Conservation (phyloP, 2,113 vertebrate species). For the Neolamprologus ventralis region DNA sequence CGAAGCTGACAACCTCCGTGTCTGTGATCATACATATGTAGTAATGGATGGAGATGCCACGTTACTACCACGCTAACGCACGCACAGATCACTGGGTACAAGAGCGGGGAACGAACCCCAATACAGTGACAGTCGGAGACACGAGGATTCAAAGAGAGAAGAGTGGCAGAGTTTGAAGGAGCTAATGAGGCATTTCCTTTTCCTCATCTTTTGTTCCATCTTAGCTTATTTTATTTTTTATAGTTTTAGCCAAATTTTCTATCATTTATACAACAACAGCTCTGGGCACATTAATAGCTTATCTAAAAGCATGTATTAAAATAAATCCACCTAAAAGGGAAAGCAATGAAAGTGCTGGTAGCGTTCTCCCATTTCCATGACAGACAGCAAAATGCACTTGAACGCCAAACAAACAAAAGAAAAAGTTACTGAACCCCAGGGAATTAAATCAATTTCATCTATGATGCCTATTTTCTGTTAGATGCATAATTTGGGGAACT, state of each 20-base stretch:
- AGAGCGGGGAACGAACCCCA: background rate
- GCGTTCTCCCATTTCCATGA: background rate
- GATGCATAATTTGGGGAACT: background rate
- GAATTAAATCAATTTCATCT: background rate
- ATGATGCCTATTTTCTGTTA: background rate
- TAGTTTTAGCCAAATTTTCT: background rate
- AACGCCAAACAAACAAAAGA: background rate
- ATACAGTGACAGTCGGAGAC: background rate
- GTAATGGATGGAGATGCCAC: constrained; percentile 15
- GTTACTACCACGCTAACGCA: background rate
- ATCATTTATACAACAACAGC: background rate
- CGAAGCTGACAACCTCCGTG: background rate
- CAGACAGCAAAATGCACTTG: background rate
- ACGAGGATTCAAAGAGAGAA: background rate
- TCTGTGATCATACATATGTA: constrained; percentile 36
- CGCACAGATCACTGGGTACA: background rate
- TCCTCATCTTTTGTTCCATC: background rate
- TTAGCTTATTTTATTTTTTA: background rate
- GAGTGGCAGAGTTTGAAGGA: background rate
- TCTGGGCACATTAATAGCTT: background rate
- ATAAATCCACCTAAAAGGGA: background rate
- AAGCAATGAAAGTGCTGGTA: background rate
- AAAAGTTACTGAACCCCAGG: background rate
- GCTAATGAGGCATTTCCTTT: background rate
- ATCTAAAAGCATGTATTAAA: background rate